Evolutionary conservation across 2,888 invertebrate genomes (phyloP).

Genomic region (Bembecia ichneumoniformis): DNA sequence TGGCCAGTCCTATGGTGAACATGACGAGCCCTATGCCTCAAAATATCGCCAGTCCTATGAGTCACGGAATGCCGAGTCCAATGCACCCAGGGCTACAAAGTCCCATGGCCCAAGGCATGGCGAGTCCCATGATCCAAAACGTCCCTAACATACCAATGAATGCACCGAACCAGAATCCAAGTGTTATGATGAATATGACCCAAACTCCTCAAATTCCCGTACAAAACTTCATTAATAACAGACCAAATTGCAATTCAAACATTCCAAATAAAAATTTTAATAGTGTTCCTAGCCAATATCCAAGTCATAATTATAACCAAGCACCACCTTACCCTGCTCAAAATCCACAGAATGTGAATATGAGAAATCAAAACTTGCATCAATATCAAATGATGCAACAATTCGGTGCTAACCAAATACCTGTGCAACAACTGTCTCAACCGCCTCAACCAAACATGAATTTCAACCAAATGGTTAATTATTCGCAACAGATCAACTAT

Average conservation of each 20-base stretch:
- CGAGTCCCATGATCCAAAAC: conserved; percentile 59
- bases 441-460: conserved; percentile 36
- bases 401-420: conserved; percentile 45
- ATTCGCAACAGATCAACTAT: conserved; percentile 44
- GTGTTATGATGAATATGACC: conserved; percentile 33
- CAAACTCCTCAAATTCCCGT: conserved; percentile 13
- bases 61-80: conserved; percentile 60
- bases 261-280: conserved; percentile 40
- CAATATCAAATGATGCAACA: conserved; percentile 57
- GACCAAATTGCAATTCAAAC: conserved; percentile 45
- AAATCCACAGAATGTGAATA: conserved; percentile 37
- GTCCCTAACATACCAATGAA: conserved; percentile 54
- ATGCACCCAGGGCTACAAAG: conserved; percentile 59
- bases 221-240: conserved; percentile 36
- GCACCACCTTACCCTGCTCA: conserved; percentile 44
- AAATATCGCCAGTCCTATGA: conserved; percentile 51
- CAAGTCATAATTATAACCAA: conserved; percentile 48
- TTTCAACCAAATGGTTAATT: conserved; percentile 46
- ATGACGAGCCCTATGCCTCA: conserved; percentile 45
- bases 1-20: conserved; percentile 48
- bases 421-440: conserved; percentile 5
- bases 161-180: conserved; percentile 32
- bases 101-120: conserved; percentile 55
- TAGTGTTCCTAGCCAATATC: conserved; percentile 47
- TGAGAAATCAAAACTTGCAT: conserved; percentile 49